phyloP scores from a whole-genome alignment of 2,888 invertebrate genomes.

The Pachydiplax longipennis region DNA sequence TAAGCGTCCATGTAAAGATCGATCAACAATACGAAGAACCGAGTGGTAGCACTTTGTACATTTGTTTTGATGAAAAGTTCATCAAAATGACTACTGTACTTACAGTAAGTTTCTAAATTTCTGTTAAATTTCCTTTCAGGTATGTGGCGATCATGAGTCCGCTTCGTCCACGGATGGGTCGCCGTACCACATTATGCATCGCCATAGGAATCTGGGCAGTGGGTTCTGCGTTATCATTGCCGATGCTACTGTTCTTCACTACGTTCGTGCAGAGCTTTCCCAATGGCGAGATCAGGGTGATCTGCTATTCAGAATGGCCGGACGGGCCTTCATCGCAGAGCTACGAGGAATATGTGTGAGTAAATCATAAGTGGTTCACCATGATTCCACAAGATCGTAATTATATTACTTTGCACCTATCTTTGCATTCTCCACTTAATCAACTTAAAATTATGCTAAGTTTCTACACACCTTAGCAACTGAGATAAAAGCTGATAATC shows the following conservation, averaged over 20 bases:
- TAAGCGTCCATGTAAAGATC: no score
- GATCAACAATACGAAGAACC: no score
- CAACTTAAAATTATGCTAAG: no score
- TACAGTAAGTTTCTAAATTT: no score
- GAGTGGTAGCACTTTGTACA: no score
- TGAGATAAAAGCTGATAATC: no score
- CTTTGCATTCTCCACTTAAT: no score
- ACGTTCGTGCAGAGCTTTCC: conserved; percentile 68
- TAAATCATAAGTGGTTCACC: conserved; percentile 52
- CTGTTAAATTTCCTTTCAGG: conserved; percentile 63
- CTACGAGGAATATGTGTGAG: conserved; percentile 79
- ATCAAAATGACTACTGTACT: no score
- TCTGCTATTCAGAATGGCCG: conserved; percentile 89
- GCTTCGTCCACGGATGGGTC: conserved; percentile 85
- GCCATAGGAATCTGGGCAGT: conserved; percentile 86
- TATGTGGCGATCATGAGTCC: conserved; percentile 97
- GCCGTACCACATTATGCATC: conserved; percentile 81
- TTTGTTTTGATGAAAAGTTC: no score
- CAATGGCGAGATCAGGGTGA: conserved; percentile 68
- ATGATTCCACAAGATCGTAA: no score
- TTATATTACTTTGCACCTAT: no score
- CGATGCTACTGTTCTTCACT: conserved; percentile 84
- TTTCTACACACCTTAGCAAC: no score
- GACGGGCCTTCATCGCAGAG: conserved; percentile 78
- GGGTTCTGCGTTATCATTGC: conserved; percentile 81